Conservation (phyloP, 2,113 vertebrate species). For the Microcebus jonahi region DNA sequence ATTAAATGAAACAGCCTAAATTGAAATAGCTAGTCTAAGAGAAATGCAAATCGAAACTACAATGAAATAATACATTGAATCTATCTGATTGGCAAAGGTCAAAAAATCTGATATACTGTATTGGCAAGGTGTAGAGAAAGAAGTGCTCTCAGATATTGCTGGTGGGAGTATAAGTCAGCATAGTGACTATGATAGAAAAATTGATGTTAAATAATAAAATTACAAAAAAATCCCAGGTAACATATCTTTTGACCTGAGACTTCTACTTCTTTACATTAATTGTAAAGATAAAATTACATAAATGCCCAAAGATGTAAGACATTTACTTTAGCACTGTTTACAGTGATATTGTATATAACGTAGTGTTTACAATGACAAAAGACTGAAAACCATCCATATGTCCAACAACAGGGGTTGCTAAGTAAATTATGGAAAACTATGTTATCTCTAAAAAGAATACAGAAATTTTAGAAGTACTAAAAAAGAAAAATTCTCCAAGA, state of each 20-base stretch:
- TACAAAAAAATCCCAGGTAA: not conserved
- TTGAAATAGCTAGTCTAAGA: not conserved
- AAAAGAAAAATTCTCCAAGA: not conserved
- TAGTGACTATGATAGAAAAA: not conserved
- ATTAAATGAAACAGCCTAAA: not conserved
- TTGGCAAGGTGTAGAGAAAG: not conserved
- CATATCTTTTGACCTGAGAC: not conserved
- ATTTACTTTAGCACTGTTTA: not conserved
- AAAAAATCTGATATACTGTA: not conserved
- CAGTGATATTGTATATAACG: not conserved
- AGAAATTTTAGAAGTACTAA: slow-evolving; percentile 5
- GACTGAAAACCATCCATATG: not conserved
- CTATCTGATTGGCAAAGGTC: not conserved
- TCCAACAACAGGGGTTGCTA: not conserved
- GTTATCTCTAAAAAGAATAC: slow-evolving; percentile 14
- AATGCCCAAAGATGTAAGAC: not conserved
- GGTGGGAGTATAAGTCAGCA: not conserved
- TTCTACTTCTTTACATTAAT: slow-evolving; percentile 20
- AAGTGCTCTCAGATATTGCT: not conserved
- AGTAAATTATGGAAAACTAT: not conserved
- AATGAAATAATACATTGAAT: not conserved
- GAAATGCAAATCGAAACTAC: slow-evolving; percentile 34
- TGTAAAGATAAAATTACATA: not conserved
- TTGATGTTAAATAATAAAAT: not conserved
- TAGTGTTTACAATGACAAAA: not conserved